Evolutionary conservation across 2,113 vertebrate species (phyloP).

Genomic region (Heterochromis multidens): DNA sequence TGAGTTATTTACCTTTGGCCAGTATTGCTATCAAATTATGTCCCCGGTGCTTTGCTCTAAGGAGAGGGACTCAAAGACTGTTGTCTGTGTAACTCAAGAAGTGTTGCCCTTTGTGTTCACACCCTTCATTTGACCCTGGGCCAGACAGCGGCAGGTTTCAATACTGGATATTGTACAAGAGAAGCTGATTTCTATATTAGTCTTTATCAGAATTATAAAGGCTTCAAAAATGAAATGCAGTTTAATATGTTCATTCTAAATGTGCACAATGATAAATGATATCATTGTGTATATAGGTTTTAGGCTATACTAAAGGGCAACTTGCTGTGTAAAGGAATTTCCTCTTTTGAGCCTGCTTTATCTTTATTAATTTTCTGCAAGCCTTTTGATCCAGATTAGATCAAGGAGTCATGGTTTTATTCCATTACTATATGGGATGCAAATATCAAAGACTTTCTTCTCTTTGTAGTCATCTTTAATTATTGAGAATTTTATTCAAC

Average conservation of each 20-base stretch:
- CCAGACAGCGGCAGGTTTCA: slow-evolving; percentile 14
- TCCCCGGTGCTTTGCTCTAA: slow-evolving; percentile 49
- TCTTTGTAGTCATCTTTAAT: slow-evolving; percentile 67
- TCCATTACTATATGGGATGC: slow-evolving; percentile 16
- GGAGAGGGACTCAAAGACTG: slow-evolving; percentile 29
- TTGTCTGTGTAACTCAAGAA: slow-evolving; percentile 67
- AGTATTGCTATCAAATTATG: slow-evolving; percentile 53
- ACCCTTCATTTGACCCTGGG: slow-evolving; percentile 29
- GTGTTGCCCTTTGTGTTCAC: slow-evolving; percentile 32
- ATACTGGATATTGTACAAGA: slow-evolving; percentile 14
- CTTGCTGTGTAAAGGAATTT: slow-evolving; percentile 24
- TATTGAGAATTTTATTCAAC: slow-evolving; percentile 42
- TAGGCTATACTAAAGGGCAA: slow-evolving; percentile 8
- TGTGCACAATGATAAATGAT: slow-evolving; percentile 34
- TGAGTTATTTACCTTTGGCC: slow-evolving; percentile 68
- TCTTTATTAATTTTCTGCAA: slow-evolving; percentile 17
- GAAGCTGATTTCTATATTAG: background rate
- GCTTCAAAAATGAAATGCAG: slow-evolving; percentile 6
- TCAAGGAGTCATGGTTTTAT: slow-evolving; percentile 44
- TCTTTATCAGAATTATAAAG: background rate
- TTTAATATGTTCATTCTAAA: slow-evolving; percentile 32
- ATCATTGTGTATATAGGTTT: too few relatives aligned
- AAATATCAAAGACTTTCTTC: slow-evolving; percentile 54
- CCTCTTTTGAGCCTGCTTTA: slow-evolving; percentile 9
- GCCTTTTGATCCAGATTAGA: slow-evolving; percentile 55